These are phyloP conservation scores for Drosophila nigricruria DNA, from an alignment of 2,888 invertebrate species.

Conservation along the genomic window DNA sequence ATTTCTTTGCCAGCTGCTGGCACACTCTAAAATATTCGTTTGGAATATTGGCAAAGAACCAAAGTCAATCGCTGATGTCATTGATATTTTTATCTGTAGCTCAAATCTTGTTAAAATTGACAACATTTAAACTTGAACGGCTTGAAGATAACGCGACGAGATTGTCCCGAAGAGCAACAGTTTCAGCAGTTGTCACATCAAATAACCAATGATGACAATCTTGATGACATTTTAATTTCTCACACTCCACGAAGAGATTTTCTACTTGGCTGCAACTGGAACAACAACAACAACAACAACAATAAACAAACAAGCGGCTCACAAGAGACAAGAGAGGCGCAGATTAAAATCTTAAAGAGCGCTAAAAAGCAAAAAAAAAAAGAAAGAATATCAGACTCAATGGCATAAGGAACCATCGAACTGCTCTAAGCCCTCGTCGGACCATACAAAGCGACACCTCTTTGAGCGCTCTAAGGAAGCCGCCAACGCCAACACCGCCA, in stretches of 20 bases:
- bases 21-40: conserved; percentile 31
- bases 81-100: conserved; percentile 72
- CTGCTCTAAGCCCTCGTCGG: conserved; percentile 39
- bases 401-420: conserved; percentile 45
- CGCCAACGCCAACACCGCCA: conserved; percentile 41
- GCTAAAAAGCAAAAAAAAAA: conserved; percentile 69
- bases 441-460: conserved; percentile 73
- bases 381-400: conserved; percentile 22
- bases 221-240: conserved; percentile 84
- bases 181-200: conserved; percentile 72
- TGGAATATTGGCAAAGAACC: not conserved
- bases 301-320: conserved; percentile 55
- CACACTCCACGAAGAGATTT: conserved; percentile 71
- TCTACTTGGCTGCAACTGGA: conserved; percentile 70
- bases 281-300: conserved; percentile 38
- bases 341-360: conserved; percentile 80
- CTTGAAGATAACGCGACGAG: conserved; percentile 39
- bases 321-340: conserved; percentile 43
- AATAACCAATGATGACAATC: conserved; percentile 80
- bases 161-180: conserved; percentile 35
- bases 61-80: conserved; percentile 57
- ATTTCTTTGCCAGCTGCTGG: conserved; percentile 8
- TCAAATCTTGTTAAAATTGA: conserved; percentile 82
- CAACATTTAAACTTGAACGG: conserved; percentile 78
- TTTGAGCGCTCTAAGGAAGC: conserved; percentile 60